Conservation (phyloP, 2,797 vertebrate species). For the Ambastaia sidthimunki region DNA sequence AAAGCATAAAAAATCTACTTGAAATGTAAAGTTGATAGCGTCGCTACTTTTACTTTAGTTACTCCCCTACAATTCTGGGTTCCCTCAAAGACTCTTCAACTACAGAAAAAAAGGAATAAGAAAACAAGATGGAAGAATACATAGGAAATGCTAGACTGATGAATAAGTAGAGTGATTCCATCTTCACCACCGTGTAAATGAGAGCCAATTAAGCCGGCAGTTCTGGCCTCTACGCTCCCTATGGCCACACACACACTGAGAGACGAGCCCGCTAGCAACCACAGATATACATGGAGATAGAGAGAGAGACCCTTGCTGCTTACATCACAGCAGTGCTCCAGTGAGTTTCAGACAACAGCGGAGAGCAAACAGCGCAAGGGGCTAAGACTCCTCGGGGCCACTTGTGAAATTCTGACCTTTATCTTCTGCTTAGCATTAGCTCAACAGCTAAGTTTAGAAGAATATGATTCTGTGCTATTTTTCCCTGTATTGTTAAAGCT, state of each 20-base stretch:
- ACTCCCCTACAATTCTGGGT: neutral
- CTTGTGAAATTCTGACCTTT: conserved; percentile 38
- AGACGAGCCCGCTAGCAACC: conserved; percentile 65
- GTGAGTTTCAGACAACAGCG: conserved; percentile 38
- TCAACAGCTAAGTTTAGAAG: conserved; percentile 11
- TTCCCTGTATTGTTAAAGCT: conserved; percentile 24
- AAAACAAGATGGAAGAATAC: conserved; percentile 53
- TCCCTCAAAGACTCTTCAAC: conserved; percentile 11
- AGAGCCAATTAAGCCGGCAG: conserved; percentile 82
- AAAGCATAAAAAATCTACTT: neutral
- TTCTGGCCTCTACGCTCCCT: conserved; percentile 73
- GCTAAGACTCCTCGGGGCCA: conserved; percentile 26
- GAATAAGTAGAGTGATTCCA: conserved; percentile 74
- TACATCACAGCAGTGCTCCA: conserved; percentile 47
- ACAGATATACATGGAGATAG: conserved; percentile 17
- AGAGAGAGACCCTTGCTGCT: conserved; percentile 35
- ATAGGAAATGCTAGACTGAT: conserved; percentile 68
- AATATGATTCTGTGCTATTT: conserved; percentile 2
- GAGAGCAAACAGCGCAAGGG: conserved; percentile 7
- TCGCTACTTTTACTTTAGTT: neutral
- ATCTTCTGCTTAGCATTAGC: conserved; percentile 34
- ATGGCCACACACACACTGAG: conserved; percentile 66
- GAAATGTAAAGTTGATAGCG: neutral
- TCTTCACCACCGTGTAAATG: conserved; percentile 80
- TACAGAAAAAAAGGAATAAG: neutral